phyloP scores from a whole-genome alignment of 1,140 invertebrate species.

The Octopus sinensis region DNA sequence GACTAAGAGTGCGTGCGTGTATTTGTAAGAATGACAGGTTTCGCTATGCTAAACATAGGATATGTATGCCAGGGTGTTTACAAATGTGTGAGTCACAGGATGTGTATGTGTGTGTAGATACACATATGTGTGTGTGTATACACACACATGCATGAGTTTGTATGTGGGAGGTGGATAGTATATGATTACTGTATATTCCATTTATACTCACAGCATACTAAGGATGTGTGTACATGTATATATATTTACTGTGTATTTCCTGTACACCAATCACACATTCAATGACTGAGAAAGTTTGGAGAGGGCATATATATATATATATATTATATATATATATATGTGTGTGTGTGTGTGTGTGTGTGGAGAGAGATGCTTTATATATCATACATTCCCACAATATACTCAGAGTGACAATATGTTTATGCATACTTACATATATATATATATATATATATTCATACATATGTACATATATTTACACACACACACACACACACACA shows the following conservation, averaged over 20 bases:
- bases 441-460: too few species aligned
- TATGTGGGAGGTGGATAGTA: neutral
- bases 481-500: too few species aligned
- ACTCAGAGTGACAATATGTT: too few species aligned
- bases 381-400: too few species aligned
- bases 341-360: neutral
- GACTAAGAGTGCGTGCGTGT: too few species aligned
- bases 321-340: neutral
- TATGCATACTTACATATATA: too few species aligned
- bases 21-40: too few species aligned
- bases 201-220: neutral
- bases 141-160: neutral
- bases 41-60: too few species aligned
- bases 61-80: neutral
- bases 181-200: neutral
- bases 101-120: neutral
- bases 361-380: neutral
- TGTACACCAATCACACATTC: too few species aligned
- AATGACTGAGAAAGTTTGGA: too few species aligned
- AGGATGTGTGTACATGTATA: neutral
- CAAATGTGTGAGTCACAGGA: neutral
- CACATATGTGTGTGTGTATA: neutral
- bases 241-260: neutral
- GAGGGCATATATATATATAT: too few species aligned
- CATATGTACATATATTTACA: too few species aligned